Percentiles rank a stretch among this genome's conserved stretches.
These are phyloP conservation scores for Phallusia fumigata DNA, from an alignment of 23 tunicate species.

Conservation along the genomic window DNA sequence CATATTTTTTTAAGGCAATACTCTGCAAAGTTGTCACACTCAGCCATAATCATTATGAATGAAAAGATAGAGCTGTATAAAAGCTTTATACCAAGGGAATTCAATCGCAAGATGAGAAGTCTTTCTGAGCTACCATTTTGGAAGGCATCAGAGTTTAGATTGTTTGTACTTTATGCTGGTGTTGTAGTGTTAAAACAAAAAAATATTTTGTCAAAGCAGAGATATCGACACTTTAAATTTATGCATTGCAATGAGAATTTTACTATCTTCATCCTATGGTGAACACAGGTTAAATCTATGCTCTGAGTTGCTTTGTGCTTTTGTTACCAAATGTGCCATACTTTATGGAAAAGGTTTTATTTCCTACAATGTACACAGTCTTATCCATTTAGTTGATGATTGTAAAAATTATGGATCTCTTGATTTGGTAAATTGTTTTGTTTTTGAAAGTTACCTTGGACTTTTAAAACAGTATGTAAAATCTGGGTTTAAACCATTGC, in stretches of 20 bases:
- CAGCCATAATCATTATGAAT: neutral
- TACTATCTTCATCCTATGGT: neutral
- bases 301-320: neutral
- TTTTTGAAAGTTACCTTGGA: slow-evolving; percentile 25
- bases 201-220: neutral
- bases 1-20: neutral
- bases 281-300: neutral
- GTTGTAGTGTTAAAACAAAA: slow-evolving; percentile 9
- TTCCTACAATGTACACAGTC: slow-evolving; percentile 30
- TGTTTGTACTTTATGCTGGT: slow-evolving; percentile 10
- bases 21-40: slow-evolving; percentile 1
- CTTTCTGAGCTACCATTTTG: slow-evolving; percentile 10
- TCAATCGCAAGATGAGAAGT: slow-evolving; percentile 10
- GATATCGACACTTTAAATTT: slow-evolving; percentile 7
- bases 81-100: slow-evolving; percentile 9
- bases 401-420: slow-evolving; percentile 19
- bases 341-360: slow-evolving; percentile 2
- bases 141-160: slow-evolving; percentile 21
- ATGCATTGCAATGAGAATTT: neutral
- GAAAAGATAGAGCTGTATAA: neutral
- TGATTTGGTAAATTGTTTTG: slow-evolving; percentile 4
- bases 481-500: slow-evolving; percentile 19
- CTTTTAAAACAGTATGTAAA: slow-evolving; percentile 8
- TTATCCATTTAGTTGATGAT: slow-evolving; percentile 27
- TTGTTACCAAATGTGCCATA: neutral